These are phyloP conservation scores for Pogonomyrmex barbatus DNA, from an alignment of 1,140 invertebrate species.

Conservation along the genomic window DNA sequence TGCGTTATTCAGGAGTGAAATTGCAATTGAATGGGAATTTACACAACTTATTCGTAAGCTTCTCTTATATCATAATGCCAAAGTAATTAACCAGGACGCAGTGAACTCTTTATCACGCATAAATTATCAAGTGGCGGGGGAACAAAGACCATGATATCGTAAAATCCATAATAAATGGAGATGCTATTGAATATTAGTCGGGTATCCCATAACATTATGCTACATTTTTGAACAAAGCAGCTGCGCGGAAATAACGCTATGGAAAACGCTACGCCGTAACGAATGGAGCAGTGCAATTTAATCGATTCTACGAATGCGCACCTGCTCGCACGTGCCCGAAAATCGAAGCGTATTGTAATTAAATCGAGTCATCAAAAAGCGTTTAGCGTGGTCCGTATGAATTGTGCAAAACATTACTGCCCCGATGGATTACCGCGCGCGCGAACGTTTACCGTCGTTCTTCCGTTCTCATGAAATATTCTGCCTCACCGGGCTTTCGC, in stretches of 20 bases:
- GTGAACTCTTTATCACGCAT: background rate
- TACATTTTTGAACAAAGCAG: conserved; percentile 23
- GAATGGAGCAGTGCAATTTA: conserved; percentile 26
- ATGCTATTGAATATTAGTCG: conserved; percentile 2
- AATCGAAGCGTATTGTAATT: conserved; percentile 60
- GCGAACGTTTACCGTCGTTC: conserved; percentile 50
- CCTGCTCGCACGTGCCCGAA: conserved; percentile 25
- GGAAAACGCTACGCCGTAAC: conserved; percentile 30
- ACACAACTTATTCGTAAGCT: conserved; percentile 23
- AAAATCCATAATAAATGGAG: background rate
- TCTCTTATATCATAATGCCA: background rate
- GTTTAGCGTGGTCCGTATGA: conserved; percentile 42
- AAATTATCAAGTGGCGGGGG: background rate
- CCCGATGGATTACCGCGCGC: conserved; percentile 50
- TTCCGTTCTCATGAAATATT: conserved; percentile 57
- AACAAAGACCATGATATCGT: background rate
- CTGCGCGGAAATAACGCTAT: conserved; percentile 11
- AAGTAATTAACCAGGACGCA: conserved; percentile 6
- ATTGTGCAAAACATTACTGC: conserved; percentile 58
- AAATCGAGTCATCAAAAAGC: conserved; percentile 60
- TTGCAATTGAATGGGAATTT: conserved; percentile 13
- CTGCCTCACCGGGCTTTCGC: background rate
- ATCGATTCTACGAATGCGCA: conserved; percentile 33
- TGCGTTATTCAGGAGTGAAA: conserved; percentile 19
- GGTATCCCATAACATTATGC: background rate